phyloP scores from a whole-genome alignment of 1,140 invertebrate genomes.

The Pseudomyrmex pallidus region DNA sequence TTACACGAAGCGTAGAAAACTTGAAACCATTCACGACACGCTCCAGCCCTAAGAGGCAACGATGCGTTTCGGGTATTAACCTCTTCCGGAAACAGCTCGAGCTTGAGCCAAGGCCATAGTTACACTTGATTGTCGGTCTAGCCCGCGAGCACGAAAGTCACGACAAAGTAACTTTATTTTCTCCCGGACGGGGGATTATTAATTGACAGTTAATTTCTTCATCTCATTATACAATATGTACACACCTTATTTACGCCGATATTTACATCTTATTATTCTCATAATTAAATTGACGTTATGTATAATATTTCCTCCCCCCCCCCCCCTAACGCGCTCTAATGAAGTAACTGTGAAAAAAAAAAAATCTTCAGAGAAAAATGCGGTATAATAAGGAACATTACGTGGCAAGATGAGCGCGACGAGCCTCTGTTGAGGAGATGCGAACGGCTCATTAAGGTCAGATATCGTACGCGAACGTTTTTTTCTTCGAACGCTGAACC shows the following conservation, averaged over 20 bases:
- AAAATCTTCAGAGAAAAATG: neutral
- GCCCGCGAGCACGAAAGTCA: neutral
- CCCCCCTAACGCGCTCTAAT: neutral
- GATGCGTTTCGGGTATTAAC: conserved; percentile 85
- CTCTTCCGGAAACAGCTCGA: conserved; percentile 76
- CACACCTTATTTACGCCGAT: no score
- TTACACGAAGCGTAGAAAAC: conserved; percentile 62
- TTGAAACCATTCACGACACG: conserved; percentile 78
- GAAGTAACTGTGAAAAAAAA: neutral
- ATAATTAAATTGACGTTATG: neutral
- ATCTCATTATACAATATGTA: no score
- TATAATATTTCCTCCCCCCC: no score
- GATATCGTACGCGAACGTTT: neutral
- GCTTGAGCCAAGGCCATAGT: conserved; percentile 76
- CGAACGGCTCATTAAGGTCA: conserved; percentile 28
- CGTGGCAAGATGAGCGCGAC: neutral
- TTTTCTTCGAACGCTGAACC: neutral
- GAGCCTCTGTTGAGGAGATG: neutral
- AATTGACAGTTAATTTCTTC: neutral
- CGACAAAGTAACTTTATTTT: neutral
- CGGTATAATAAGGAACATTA: neutral
- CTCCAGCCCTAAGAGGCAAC: conserved; percentile 77
- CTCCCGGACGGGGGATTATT: neutral
- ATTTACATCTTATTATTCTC: neutral
- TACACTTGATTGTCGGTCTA: conserved; percentile 67